Evolutionary conservation across 2,113 vertebrate genomes (phyloP), one percentile per base, ranked within the genome.

Genomic region (Pomatorhinus ruficollis): DNA sequence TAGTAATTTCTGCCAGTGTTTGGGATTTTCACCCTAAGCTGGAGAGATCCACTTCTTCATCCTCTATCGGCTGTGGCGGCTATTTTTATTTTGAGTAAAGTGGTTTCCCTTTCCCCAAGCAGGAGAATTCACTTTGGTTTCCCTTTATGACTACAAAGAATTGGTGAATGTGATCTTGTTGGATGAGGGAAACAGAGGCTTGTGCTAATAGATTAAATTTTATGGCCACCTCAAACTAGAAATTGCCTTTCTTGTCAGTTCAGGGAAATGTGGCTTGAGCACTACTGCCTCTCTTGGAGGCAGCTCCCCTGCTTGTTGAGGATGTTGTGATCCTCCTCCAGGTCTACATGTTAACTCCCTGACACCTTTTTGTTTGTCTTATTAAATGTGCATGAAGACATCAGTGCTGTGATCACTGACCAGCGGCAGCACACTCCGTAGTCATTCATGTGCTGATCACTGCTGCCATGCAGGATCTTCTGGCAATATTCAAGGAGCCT

Each of bases 311-410:
- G 17, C 39, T 56, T 44, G 40, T 12, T 54, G 61, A 66, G 27
- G 7, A 11, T 21, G 1, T 11, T 70, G 39, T 63, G 60, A 59
- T 81, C 60, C 31, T 83, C 4, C 18, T n/a, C 7, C 0, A 0
- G 4, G 11, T 22, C 33, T 59, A 8, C 27, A 40, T 59, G 30
- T 82, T 63, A 70, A 57, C 21, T 66, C 25, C 44, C 30, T 65
- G 56, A 54, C 23, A 54, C 7, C 4, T 70, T 92, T 78, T 37
- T 68, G 24, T 75, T 69, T 75, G 12, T 79, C 92, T 88, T 63
- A 21, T 33, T 65, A 39, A 47, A 66, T 22, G 15, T 0, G 0
- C 37, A 10, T 42, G 42, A 65, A 50, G 31, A 31, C 40, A 56
- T 49, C 2, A 3, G 23, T 24, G n/a, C 15, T 27, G 14, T 31